Conservation (phyloP, 2,888 invertebrate genomes). For the Adelognathus sp. region DNA sequence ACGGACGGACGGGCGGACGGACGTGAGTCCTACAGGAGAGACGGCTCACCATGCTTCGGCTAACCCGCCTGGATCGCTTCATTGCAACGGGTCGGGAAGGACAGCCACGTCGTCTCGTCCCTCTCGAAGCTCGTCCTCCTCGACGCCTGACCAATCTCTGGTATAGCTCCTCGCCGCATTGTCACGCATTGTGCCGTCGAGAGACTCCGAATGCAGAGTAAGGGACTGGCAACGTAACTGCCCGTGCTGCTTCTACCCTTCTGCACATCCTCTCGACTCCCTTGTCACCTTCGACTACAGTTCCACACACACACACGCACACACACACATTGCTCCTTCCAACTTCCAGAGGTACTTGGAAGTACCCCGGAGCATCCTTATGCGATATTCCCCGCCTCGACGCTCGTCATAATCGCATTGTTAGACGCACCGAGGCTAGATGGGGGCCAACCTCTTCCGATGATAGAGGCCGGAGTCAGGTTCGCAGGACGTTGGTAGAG, state of each 20-base stretch:
- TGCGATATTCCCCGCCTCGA: conserved; percentile 46
- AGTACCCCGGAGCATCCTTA: conserved; percentile 18
- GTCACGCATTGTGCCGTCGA: conserved; percentile 51
- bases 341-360: conserved; percentile 53
- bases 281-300: conserved; percentile 47
- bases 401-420: conserved; percentile 58
- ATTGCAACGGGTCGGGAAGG: conserved; percentile 15
- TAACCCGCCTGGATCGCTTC: conserved; percentile 44
- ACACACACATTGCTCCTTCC: conserved; percentile 55
- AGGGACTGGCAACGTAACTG: neutral
- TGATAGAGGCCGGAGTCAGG: neutral
- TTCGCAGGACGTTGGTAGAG: neutral
- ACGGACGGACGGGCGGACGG: conserved; percentile 37
- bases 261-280: conserved; percentile 34
- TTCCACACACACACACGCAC: too few species aligned
- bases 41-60: conserved; percentile 56
- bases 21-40: conserved; percentile 49
- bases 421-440: conserved; percentile 11
- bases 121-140: too few species aligned
- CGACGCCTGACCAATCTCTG: conserved; percentile 41
- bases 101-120: conserved; percentile 8
- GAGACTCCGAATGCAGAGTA: neutral
- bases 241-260: conserved; percentile 9
- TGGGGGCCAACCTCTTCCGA: conserved; percentile 15
- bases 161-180: conserved; percentile 44